Evolutionary conservation across 2,888 invertebrate species (phyloP), one percentile per base, ranked within the genome.

Genomic region (Eulithis prunata): DNA sequence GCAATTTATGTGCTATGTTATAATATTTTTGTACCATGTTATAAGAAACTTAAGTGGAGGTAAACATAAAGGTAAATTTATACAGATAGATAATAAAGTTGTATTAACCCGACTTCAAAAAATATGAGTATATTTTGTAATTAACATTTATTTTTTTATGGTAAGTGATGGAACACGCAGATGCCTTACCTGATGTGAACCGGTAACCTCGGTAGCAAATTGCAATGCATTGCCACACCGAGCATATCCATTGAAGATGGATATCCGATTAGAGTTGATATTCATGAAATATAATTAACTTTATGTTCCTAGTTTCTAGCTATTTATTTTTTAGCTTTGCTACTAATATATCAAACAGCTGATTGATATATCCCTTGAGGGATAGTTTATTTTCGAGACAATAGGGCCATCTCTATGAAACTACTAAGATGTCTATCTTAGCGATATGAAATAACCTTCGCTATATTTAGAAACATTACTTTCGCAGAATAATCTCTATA

Each of bases 1-100:
- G 28, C 57, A 57, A 64, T 68, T 57, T 68, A 68, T 64, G 60
- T 64, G 61, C 47, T 64, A 62, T 68, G 51, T 46, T 57, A 36
- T 55, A 45, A 36, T 43, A 59, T 55, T 53, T 32, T 45, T 54
- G 62, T 57, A 28, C 45, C 36, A 36, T 58, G 51, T 63, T 58
- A 62, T 61, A 43, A 62, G 58, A 49, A 58, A 52, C 59, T 63
- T 62, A 66, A 66, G 59, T 62, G 66, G 56, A 58, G 56, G 54
- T 62, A 56, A 36, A 62, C 58, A 58, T 66, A 52, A 52, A 62
- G 52, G 56, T 62, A 55, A 66, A 52, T 61, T 65, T 57, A 55
- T 58, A 55, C 28, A 21, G 14, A 38, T 51, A 21, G 36, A 56
- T 60, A 60, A 60, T 54, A 45, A 21, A 63, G 53, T 62, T 57